Conservation (phyloP, 2,113 vertebrate genomes). For the Oreochromis tanganicae region DNA sequence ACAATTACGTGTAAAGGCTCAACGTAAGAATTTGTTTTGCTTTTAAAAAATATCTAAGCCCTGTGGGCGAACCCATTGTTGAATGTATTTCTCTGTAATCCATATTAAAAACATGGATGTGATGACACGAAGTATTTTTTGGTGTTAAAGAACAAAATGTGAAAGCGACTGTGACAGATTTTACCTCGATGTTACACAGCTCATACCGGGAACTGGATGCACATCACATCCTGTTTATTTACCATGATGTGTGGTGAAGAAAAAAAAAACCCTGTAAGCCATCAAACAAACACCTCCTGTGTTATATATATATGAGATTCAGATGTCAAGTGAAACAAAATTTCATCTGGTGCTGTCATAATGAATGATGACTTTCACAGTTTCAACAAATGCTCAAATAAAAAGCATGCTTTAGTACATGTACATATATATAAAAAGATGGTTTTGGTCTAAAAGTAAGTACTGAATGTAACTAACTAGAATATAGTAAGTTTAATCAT, state of each 20-base stretch:
- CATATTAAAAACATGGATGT: constrained; percentile 35
- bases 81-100: constrained; percentile 15
- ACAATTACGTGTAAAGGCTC: not conserved
- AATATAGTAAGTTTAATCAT: not conserved
- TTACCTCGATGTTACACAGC: constrained; percentile 10
- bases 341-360: not conserved
- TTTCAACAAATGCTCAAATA: not conserved
- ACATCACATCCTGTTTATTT: constrained; percentile 61
- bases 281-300: not conserved
- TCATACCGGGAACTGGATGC: constrained; percentile 26
- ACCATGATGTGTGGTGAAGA: not conserved
- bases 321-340: not conserved
- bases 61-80: constrained; percentile 27
- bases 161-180: not conserved
- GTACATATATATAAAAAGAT: not conserved
- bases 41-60: constrained; percentile 12
- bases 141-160: not conserved
- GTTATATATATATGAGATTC: not conserved
- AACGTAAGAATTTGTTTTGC: not conserved
- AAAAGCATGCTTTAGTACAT: not conserved
- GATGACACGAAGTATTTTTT: not conserved
- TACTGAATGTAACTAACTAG: not conserved
- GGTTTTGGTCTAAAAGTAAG: not conserved
- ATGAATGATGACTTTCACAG: not conserved
- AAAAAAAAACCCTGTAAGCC: not conserved